phyloP scores from a whole-genome alignment of 64 coral and sea anemone genomes.

The Trachythela sp. region DNA sequence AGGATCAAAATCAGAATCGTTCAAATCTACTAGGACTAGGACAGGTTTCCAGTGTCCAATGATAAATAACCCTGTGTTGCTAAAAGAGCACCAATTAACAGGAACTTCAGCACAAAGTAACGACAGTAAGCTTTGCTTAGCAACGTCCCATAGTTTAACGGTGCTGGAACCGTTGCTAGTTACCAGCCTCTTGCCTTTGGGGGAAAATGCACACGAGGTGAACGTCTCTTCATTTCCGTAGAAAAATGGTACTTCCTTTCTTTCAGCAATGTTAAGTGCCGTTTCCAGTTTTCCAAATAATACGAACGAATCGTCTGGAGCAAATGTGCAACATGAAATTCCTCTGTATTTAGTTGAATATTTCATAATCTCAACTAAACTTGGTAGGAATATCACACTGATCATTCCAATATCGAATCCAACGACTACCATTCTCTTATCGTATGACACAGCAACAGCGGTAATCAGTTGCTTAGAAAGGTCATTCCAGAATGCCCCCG shows the following conservation, averaged over 20 bases:
- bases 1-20: too few species aligned
- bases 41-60: neutral
- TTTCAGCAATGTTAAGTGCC: neutral
- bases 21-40: neutral
- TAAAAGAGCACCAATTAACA: neutral
- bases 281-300: neutral
- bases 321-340: neutral
- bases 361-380: neutral
- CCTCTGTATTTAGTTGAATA: neutral
- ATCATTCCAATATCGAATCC: neutral
- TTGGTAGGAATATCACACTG: neutral
- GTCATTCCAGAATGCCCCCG: neutral
- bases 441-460: neutral
- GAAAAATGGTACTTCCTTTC: neutral
- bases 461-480: neutral
- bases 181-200: neutral
- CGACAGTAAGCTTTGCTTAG: neutral
- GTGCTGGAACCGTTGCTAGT: neutral
- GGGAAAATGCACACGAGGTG: neutral
- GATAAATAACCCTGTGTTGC: neutral
- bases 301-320: neutral
- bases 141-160: neutral
- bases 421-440: neutral
- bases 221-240: neutral
- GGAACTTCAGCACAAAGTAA: neutral